A percentile compares a stretch with the other conserved stretches of the same genome.
These are phyloP conservation scores for Umimayanthus chanpuru DNA, from an alignment of 92 coral and sea anemone genomes.

Conservation along the genomic window DNA sequence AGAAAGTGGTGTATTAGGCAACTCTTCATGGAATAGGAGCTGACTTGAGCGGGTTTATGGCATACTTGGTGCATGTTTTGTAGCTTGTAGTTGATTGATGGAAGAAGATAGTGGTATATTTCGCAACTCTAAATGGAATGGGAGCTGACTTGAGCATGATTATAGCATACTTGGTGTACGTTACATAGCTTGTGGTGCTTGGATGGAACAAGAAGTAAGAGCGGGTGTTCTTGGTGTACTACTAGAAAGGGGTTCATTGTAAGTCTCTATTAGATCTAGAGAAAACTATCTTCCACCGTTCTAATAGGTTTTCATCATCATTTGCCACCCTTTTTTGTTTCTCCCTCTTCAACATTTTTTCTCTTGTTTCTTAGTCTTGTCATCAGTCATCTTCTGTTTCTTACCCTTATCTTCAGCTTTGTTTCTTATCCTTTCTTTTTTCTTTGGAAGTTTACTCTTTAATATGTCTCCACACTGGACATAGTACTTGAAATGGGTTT, in stretches of 20 bases:
- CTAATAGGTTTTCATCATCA: too few species aligned
- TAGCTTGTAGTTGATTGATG: not conserved
- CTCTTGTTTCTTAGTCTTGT: too few species aligned
- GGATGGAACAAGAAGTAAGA: not conserved
- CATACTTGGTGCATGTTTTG: not conserved
- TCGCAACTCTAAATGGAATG: not conserved
- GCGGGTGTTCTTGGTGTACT: not conserved
- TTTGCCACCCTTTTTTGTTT: too few species aligned
- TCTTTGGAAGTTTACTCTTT: too few species aligned
- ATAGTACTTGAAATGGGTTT: conserved; percentile 51
- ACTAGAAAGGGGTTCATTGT: not conserved
- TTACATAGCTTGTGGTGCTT: not conserved
- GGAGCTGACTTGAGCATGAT: not conserved
- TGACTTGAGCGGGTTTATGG: not conserved
- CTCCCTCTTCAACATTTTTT: too few species aligned
- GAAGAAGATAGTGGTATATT: not conserved
- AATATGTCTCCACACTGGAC: too few species aligned
- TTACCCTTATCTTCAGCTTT: too few species aligned
- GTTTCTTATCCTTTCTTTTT: too few species aligned
- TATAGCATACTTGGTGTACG: not conserved
- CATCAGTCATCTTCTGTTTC: too few species aligned
- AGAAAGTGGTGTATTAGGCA: not conserved
- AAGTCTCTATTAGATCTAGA: not conserved
- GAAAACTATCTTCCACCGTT: not conserved
- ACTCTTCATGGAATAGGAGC: not conserved